Conservation (phyloP, 2,797 vertebrate species). For the Menidia menidia region DNA sequence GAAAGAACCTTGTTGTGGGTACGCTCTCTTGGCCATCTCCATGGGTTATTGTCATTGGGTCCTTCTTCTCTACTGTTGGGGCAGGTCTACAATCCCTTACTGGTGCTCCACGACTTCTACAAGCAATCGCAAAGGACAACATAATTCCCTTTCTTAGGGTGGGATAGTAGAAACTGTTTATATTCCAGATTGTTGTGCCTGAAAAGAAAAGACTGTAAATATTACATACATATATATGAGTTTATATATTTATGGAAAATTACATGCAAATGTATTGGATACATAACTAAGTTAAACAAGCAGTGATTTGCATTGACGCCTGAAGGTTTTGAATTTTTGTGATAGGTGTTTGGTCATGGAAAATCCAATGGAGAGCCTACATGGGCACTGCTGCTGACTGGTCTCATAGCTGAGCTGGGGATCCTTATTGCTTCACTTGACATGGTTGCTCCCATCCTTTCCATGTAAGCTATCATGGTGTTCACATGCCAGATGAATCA, state of each 20-base stretch:
- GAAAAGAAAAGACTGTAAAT: background rate
- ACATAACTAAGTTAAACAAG: slow-evolving; percentile 1
- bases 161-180: slow-evolving; percentile 33
- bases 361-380: slow-evolving; percentile 96
- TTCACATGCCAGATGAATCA: background rate
- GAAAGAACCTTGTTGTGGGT: slow-evolving; percentile 93
- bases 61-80: slow-evolving; percentile 97
- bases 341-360: slow-evolving; percentile 93
- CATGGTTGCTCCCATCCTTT: slow-evolving; percentile 99
- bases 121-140: slow-evolving; percentile 98
- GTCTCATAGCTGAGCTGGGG: slow-evolving; percentile 94
- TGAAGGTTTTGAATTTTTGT: slow-evolving; percentile 6
- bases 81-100: slow-evolving; percentile 96
- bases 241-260: background rate
- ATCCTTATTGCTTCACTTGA: slow-evolving; percentile 98
- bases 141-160: slow-evolving; percentile 98
- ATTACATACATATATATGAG: background rate
- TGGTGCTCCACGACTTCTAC: slow-evolving; percentile 92
- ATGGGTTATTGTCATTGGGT: slow-evolving; percentile 97
- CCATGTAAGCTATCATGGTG: slow-evolving; percentile 87
- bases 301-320: slow-evolving; percentile 51
- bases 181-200: background rate
- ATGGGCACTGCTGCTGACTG: slow-evolving; percentile 95
- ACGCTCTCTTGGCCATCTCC: slow-evolving; percentile 97
- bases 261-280: slow-evolving; percentile 31